Percentiles rank a stretch among this genome's conserved stretches.
Conservation (phyloP, 2,113 vertebrate species). For the Chloebia gouldiae region DNA sequence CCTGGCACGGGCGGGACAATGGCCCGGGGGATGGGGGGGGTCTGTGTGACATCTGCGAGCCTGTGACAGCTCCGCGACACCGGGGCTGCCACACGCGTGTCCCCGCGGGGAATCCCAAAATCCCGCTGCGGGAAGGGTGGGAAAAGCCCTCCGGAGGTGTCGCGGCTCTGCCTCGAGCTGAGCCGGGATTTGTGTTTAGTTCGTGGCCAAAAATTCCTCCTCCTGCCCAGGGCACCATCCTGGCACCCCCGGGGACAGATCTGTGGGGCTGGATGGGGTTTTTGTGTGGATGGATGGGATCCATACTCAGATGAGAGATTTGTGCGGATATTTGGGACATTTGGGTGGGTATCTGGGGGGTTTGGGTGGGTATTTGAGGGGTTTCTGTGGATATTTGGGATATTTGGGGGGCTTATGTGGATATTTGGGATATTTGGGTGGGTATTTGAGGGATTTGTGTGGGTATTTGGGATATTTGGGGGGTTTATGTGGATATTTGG, state of each 20-base stretch:
- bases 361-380: background rate
- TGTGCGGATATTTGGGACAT: background rate
- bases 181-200: background rate
- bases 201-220: background rate
- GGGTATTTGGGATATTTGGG: no score
- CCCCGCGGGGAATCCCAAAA: background rate
- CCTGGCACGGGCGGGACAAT: background rate
- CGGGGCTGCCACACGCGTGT: background rate
- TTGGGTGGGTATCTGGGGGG: background rate
- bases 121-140: background rate
- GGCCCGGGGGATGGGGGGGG: background rate
- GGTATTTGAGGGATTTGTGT: no score
- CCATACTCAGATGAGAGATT: background rate
- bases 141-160: no score
- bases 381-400: no score
- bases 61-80: background rate
- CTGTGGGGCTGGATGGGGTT: background rate
- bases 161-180: background rate
- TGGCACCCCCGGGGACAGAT: background rate
- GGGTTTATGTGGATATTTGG: no score
- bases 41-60: background rate
- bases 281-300: background rate
- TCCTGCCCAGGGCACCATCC: background rate
- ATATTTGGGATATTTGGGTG: no score
- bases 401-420: no score